A percentile compares a stretch with the other conserved stretches of the same genome.
phyloP scores from a whole-genome alignment of 2,113 vertebrate species.

The Astatoreochromis straeleni region DNA sequence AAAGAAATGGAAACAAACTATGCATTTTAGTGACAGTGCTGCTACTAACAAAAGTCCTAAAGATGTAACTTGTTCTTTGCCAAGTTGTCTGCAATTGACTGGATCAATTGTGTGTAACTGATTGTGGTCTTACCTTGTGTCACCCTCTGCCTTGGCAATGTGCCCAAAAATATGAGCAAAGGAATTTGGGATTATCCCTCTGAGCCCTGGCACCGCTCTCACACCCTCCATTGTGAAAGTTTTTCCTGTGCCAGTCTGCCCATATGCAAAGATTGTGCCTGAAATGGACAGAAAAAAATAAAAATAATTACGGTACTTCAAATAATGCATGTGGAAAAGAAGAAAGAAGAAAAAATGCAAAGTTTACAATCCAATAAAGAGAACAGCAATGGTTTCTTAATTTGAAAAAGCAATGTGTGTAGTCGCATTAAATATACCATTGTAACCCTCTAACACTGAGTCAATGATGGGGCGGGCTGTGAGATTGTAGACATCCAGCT shows the following conservation, averaged over 20 bases:
- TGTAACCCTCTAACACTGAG: conserved; percentile 96
- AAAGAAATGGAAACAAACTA: neutral
- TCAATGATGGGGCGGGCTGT: conserved; percentile 96
- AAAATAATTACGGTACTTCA: neutral
- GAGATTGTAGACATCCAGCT: conserved; percentile 97
- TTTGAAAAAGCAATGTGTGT: neutral
- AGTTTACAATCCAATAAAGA: neutral
- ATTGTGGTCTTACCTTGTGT: conserved; percentile 80
- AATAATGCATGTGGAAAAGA: neutral
- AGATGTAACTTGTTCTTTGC: neutral
- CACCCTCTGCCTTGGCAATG: conserved; percentile 97
- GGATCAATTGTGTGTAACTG: neutral
- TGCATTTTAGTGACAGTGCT: neutral
- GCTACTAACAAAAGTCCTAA: neutral
- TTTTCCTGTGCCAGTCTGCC: conserved; percentile 98
- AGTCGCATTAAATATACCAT: conserved; percentile 74
- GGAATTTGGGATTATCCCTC: conserved; percentile 98
- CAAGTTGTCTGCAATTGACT: neutral
- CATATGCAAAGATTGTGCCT: conserved; percentile 99
- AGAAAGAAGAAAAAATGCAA: neutral
- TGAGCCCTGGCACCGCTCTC: conserved; percentile 92
- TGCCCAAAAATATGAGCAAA: conserved; percentile 98
- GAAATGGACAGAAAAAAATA: conserved; percentile 16
- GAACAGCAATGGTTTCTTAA: neutral
- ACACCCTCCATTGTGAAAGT: conserved; percentile 99